These are phyloP conservation scores for Formicarius rufipectus DNA, from an alignment of 2,113 vertebrate species.

Conservation along the genomic window DNA sequence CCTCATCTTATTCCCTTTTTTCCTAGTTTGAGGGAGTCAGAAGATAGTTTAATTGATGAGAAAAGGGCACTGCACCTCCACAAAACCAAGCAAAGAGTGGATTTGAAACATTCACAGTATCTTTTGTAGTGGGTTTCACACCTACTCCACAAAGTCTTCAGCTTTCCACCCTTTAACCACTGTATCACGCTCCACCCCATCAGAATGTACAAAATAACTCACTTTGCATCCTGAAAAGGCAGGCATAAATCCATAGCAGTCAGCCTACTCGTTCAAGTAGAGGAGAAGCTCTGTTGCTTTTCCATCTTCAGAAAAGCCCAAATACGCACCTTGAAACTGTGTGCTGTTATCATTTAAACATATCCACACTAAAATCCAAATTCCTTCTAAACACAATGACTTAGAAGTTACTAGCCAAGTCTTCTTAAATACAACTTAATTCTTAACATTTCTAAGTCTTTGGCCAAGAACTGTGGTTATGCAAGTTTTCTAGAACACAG, in stretches of 20 bases:
- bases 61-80: not conserved
- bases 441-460: not conserved
- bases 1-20: not conserved
- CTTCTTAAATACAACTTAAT: not conserved
- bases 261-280: not conserved
- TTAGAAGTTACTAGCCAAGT: not conserved
- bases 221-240: not conserved
- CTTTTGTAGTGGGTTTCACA: not conserved
- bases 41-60: not conserved
- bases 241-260: not conserved
- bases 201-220: not conserved
- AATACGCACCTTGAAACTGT: not conserved
- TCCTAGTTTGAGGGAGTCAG: not conserved
- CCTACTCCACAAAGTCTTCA: not conserved
- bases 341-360: not conserved
- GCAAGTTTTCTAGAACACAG: not conserved
- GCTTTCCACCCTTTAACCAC: not conserved
- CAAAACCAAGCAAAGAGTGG: not conserved
- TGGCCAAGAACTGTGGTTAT: not conserved
- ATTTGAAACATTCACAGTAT: not conserved
- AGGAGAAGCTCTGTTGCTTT: not conserved
- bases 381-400: not conserved
- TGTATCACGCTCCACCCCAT: not conserved
- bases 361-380: not conserved
- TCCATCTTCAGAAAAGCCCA: not conserved